phyloP scores from a whole-genome alignment of 2,113 vertebrate genomes.

The Stigmatopora argus region DNA sequence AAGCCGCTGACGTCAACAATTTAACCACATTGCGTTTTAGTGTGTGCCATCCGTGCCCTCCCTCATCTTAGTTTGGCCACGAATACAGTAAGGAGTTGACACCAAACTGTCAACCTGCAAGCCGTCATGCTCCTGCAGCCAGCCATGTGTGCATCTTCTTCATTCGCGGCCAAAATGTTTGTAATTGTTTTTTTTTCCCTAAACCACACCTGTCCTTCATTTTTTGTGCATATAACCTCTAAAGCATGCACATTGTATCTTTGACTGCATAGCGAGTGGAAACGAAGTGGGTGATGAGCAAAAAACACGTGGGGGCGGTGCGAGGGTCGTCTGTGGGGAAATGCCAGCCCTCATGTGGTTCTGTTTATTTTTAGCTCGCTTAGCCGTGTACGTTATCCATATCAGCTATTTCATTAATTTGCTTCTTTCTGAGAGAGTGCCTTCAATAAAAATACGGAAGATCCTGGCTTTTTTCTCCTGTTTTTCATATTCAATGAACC shows the following conservation, averaged over 20 bases:
- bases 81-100: constrained; percentile 65
- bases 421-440: constrained; percentile 19
- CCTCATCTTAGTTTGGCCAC: constrained; percentile 56
- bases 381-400: constrained; percentile 52
- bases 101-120: constrained; percentile 73
- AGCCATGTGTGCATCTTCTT: constrained; percentile 31
- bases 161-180: constrained; percentile 22
- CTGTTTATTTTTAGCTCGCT: constrained; percentile 60
- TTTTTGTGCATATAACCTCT: constrained; percentile 24
- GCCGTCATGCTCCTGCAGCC: constrained; percentile 51
- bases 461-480: constrained; percentile 18
- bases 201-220: constrained; percentile 30
- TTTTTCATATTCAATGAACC: constrained; percentile 32
- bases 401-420: constrained; percentile 53
- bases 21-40: constrained; percentile 17
- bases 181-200: constrained; percentile 48
- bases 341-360: constrained; percentile 48
- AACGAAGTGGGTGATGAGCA: constrained; percentile 20
- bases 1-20: constrained; percentile 6
- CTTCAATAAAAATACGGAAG: constrained; percentile 48
- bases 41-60: constrained; percentile 26
- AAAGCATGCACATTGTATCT: constrained; percentile 5
- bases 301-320: constrained; percentile 16
- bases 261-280: constrained; percentile 14
- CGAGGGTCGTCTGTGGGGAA: constrained; percentile 29